Evolutionary conservation across 2,797 vertebrate genomes (phyloP).

Genomic region (Cirrhinus molitorella): DNA sequence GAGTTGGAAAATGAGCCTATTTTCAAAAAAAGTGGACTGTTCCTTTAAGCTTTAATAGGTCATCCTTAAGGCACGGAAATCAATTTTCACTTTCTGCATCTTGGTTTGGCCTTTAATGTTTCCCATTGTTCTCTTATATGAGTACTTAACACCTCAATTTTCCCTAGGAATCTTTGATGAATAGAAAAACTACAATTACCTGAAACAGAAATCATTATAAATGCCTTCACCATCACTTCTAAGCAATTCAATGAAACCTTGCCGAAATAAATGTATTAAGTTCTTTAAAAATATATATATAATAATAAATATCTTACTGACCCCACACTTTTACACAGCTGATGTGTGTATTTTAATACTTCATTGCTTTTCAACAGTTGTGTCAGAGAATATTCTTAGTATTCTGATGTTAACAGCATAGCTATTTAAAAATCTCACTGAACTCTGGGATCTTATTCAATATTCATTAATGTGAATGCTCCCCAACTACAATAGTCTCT

Average conservation of each 20-base stretch:
- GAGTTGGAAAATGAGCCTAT: too few species aligned
- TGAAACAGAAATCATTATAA: neutral
- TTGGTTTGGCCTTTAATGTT: neutral
- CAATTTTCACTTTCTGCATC: neutral
- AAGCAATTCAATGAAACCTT: too few species aligned
- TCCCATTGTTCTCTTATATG: neutral
- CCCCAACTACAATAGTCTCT: slow-evolving; percentile 38
- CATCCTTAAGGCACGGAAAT: neutral
- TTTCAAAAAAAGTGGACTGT: too few species aligned
- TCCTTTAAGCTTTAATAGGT: neutral
- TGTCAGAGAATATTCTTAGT: slow-evolving; percentile 9
- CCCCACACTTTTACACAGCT: neutral
- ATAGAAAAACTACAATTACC: neutral
- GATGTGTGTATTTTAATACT: neutral
- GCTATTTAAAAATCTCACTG: slow-evolving; percentile 50
- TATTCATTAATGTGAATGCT: slow-evolving; percentile 49
- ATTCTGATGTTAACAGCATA: slow-evolving; percentile 17
- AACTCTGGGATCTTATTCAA: slow-evolving; percentile 47
- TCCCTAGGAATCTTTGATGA: neutral
- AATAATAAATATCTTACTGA: neutral
- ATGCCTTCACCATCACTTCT: neutral
- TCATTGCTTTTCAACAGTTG: slow-evolving; percentile 2
- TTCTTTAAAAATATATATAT: too few species aligned
- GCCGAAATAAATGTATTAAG: too few species aligned
- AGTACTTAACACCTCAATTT: neutral